Base-by-base conservation (phyloP, 2,797 vertebrate species). In the Somateria mollissima region DNA sequence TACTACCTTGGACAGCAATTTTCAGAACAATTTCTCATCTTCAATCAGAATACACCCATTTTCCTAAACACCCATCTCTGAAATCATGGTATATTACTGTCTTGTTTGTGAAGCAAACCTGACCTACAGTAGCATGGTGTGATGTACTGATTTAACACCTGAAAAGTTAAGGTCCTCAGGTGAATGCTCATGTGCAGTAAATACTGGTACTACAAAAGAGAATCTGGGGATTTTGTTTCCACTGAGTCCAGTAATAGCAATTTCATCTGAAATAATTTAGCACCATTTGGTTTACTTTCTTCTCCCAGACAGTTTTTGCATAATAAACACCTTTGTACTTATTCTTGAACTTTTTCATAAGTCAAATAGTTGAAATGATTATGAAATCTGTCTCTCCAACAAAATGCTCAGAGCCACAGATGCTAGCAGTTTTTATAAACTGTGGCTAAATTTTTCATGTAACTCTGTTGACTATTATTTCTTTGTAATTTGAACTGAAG, bases 211-310 rank as follows among this genome's bases (percentile, higher is more conserved):
- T 30, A 49, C 20, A 28, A 28, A 66, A 56, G 3, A n/a, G 22
- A 45, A 78, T 70, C 57, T 56, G 34, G 9, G 89, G 12, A 81
- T 61, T 49, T 53, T 51, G 9, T 91, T 70, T 91, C 41, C 57
- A 43, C 47, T 67, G 54, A 12, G 56, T 51, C 12, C 51, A 71
- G 24, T 77, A 69, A 92, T 71, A 43, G 53, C 77, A 90, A 73
- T 58, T 70, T 69, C 53, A 70, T 81, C 58, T 78, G 75, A 94
- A 95, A 94, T 51, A 79, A 86, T 22, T 81, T 37, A 64, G 47
- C 28, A 17, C 17, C 47, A 32, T 83, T 91, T 36, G 60, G 21
- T 58, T 95, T 84, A 64, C 47, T 86, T 89, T n/a, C 83, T 65
- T 90, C 75, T 85, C 71, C 28, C 53, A 74, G 8, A 27, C 34